Base-by-base conservation (phyloP, 2,888 invertebrate genomes). In the Idaea straminata region DNA sequence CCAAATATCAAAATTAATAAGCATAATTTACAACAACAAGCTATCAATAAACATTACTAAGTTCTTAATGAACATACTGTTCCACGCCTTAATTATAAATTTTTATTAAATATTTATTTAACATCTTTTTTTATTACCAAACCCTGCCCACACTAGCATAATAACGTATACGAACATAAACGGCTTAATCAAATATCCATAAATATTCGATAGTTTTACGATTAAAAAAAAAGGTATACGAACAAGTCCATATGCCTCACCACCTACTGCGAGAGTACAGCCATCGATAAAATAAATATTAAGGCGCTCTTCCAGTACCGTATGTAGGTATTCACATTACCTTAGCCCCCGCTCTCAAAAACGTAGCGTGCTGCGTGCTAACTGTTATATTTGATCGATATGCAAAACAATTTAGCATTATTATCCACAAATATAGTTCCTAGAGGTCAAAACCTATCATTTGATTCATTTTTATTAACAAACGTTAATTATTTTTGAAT, bases 131-230 rank as follows among this genome's bases (percentile, higher is more conserved):
- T 60, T 63, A 63, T 64, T 64, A 61, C 64, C n/a, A 35, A 64
- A 35, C n/a, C 64, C n/a, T 61, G 61, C 34, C n/a, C 35, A 57
- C 62, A 60, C 25, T 61, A 62, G 47, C 35, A 73, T 75, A 73
- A 74, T 74, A 67, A 73, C 68, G 62, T 66, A 74, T 64, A 74
- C 67, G 72, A 69, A 68, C 64, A 73, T 76, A 79, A 76, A 81
- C 74, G 70, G 73, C 80, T 81, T 76, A 81, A 82, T 84, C 77
- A 82, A 79, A 79, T 72, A 68, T 68, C 74, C 74, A 75, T 78
- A 77, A 79, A 80, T 74, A 79, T 76, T 74, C 71, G 69, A 70
- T 65, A 69, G 72, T 77, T 78, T 76, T 76, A 73, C 73, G 72
- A 69, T 72, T 63, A 68, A 72, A 76, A 76, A 71, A 71, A 68